Evolutionary conservation across 2,113 vertebrate genomes (phyloP).

Genomic region (Takifugu bimaculatus): DNA sequence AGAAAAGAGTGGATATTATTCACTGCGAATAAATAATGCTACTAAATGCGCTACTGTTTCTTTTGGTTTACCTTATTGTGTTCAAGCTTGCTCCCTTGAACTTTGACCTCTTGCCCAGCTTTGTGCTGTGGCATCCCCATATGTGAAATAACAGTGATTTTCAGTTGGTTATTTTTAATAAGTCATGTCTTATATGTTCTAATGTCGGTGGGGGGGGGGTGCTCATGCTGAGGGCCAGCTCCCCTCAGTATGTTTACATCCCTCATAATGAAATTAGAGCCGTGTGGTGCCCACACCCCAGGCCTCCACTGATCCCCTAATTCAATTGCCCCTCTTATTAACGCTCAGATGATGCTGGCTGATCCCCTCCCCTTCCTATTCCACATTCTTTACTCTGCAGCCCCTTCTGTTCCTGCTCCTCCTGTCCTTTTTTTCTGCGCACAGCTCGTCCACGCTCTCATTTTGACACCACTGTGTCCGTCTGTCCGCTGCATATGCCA

Average conservation of each 20-base stretch:
- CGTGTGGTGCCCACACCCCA: conserved; percentile 56
- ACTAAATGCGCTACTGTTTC: too few species aligned
- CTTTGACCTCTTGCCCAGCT: too few species aligned
- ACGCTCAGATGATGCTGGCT: conserved; percentile 63
- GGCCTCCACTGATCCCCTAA: conserved; percentile 64
- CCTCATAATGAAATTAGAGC: conserved; percentile 73
- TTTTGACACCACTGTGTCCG: neutral
- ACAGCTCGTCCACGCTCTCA: conserved; percentile 2
- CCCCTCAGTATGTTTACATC: conserved; percentile 64
- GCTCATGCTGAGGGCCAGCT: conserved; percentile 48
- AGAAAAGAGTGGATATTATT: too few species aligned
- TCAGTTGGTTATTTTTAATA: neutral
- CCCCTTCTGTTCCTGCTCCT: conserved; percentile 23
- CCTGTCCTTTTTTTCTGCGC: conserved; percentile 7
- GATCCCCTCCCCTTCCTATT: conserved; percentile 44
- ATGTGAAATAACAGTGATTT: neutral
- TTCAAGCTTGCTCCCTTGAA: too few species aligned
- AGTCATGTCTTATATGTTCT: conserved; percentile 9
- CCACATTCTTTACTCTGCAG: conserved; percentile 44
- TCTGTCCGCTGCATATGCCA: too few species aligned
- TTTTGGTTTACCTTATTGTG: too few species aligned
- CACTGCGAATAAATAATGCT: too few species aligned
- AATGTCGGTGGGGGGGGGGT: conserved; percentile 51
- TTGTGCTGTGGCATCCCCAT: neutral
- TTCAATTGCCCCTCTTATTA: conserved; percentile 72